Evolutionary conservation across 2,797 vertebrate species (phyloP), one percentile per base, ranked within the genome.

Genomic region (Lepilemur ruficaudatus): DNA sequence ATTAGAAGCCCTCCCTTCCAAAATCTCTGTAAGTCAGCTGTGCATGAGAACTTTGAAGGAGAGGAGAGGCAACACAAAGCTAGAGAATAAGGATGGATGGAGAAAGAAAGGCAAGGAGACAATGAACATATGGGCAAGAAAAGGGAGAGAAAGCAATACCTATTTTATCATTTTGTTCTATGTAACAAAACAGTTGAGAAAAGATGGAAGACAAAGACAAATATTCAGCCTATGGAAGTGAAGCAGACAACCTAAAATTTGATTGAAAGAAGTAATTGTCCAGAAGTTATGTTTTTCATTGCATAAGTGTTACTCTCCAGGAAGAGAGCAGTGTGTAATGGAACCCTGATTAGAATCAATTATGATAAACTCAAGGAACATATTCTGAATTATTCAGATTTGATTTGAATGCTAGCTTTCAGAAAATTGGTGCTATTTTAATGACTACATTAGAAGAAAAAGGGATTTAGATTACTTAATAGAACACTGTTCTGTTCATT

Each of bases 361-460:
- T 96, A 57, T 1, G 6, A 59, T 41, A 55, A 76, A 76, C 55
- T 65, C 90, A 32, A 89, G 41, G 30, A 91, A 75, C 35, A 50
- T 9, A 13, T 23, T 95, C 20, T 92, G 69, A 43, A 14, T 41
- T 41, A 83, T 88, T 75, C 63, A n/a, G 17, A 84, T 75, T 55
- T 43, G 22, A 75, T 76, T 65, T 87, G 69, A 93, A 65, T 76
- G 46, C 18, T 75, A 83, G n/a, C 25, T 59, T 89, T 41, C 28
- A 43, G 89, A 96, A 91, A 96, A 85, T 48, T 72, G 52, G n/a
- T 73, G 12, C 84, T 75, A 76, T 76, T 92, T 89, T 61, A 76
- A 89, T 52, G 81, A 73, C 41, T 78, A 17, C 38, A 57, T 59
- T 91, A 88, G 78, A 88, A 96, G 55, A 69, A 78, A 91, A 81